Conservation (phyloP, 2,888 invertebrate species). For the Steinernema carpocapsae region DNA sequence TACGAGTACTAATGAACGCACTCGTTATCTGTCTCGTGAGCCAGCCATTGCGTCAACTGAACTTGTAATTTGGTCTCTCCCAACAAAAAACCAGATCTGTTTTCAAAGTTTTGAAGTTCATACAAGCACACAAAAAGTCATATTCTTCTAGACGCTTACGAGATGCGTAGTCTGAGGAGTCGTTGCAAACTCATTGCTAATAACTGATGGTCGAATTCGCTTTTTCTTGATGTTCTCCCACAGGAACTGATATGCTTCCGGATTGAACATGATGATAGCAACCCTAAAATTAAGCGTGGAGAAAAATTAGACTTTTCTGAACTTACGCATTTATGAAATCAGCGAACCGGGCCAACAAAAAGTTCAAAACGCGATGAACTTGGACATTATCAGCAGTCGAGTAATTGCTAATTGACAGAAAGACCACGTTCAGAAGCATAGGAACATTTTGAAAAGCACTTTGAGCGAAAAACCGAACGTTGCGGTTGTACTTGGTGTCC, state of each 20-base stretch:
- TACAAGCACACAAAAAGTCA: neutral
- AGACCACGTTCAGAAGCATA: constrained; percentile 15
- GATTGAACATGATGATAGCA: constrained; percentile 6
- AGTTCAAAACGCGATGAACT: constrained; percentile 9
- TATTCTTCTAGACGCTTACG: neutral
- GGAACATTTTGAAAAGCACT: constrained; percentile 5
- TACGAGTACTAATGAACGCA: too few species aligned
- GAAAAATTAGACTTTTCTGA: neutral
- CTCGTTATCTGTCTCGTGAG: too few species aligned
- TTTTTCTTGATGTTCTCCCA: neutral
- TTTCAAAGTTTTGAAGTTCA: neutral
- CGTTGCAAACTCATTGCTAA: neutral
- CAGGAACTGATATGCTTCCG: neutral
- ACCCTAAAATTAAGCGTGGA: neutral
- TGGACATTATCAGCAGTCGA: neutral
- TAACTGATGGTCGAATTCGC: neutral
- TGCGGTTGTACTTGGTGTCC: neutral
- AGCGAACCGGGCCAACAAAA: constrained; percentile 9
- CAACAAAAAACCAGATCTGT: neutral
- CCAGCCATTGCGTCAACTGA: too few species aligned
- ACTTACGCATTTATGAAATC: constrained; percentile 20
- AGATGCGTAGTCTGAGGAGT: neutral
- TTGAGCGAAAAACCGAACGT: constrained; percentile 11
- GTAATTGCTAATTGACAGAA: neutral
- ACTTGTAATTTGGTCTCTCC: too few species aligned